These are phyloP conservation scores for Platerodrilus igneus DNA, from an alignment of 2,888 invertebrate genomes.

Conservation along the genomic window DNA sequence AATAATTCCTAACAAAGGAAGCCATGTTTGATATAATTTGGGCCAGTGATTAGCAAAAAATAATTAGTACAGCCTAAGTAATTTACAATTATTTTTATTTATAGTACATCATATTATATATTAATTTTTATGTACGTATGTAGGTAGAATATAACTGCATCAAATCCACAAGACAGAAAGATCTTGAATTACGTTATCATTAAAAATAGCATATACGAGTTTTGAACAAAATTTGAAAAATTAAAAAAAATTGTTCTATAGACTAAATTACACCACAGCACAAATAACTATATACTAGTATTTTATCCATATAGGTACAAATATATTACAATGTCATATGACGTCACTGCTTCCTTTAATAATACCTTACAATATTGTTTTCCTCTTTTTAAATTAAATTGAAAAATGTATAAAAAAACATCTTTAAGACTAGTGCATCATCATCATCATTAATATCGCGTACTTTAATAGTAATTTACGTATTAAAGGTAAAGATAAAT, in stretches of 20 bases:
- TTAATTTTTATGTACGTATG: constrained; percentile 47
- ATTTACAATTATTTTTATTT: constrained; percentile 50
- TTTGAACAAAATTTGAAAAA: constrained; percentile 11
- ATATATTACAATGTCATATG: constrained; percentile 51
- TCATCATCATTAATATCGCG: too few species aligned
- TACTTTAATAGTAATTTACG: too few species aligned
- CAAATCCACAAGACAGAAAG: constrained; percentile 50
- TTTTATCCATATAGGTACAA: constrained; percentile 51
- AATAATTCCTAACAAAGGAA: constrained; percentile 54
- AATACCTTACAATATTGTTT: too few species aligned
- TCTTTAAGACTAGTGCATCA: too few species aligned
- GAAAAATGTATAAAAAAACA: too few species aligned
- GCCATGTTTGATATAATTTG: constrained; percentile 54
- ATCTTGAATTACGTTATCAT: constrained; percentile 23
- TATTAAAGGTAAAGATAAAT: constrained; percentile 26
- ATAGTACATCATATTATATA: too few species aligned
- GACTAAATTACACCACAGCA: constrained; percentile 52
- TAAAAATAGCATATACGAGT: constrained; percentile 15
- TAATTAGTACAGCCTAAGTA: too few species aligned
- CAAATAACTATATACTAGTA: constrained; percentile 49
- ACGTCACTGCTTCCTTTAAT: too few species aligned
- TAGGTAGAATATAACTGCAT: too few species aligned
- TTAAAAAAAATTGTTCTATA: constrained; percentile 36
- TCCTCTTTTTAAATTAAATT: too few species aligned
- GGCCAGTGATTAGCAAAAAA: too few species aligned